Percentiles rank a stretch among this genome's conserved stretches.
Evolutionary conservation across 2,797 vertebrate genomes (phyloP).

Genomic region (Chaetodon trifasciatus): DNA sequence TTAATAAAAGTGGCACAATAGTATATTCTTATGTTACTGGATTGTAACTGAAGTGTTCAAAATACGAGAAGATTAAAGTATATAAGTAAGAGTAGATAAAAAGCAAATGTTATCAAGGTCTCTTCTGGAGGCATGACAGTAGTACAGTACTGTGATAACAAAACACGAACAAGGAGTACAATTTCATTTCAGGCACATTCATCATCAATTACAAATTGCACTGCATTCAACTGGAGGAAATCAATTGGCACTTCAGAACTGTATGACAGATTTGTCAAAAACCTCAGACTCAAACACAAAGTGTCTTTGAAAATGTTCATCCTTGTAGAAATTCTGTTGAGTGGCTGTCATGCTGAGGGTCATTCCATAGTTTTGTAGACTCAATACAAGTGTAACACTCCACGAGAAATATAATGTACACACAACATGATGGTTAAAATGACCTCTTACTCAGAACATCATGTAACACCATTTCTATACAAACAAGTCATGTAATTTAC

Average conservation of each 20-base stretch:
- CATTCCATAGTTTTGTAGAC: slow-evolving; percentile 42
- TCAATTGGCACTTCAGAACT: slow-evolving; percentile 70
- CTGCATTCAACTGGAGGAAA: slow-evolving; percentile 66
- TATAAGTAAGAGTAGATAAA: slow-evolving; percentile 48
- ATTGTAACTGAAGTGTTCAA: slow-evolving; percentile 44
- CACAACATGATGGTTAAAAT: slow-evolving; percentile 54
- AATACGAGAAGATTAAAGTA: slow-evolving; percentile 51
- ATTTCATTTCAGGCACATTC: slow-evolving; percentile 78
- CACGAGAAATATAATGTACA: slow-evolving; percentile 61
- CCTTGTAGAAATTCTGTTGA: slow-evolving; percentile 24
- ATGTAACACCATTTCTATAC: slow-evolving; percentile 65
- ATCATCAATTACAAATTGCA: slow-evolving; percentile 66
- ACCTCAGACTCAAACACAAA: slow-evolving; percentile 52
- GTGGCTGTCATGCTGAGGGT: slow-evolving; percentile 48
- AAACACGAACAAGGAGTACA: slow-evolving; percentile 55
- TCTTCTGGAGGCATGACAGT: slow-evolving; percentile 46
- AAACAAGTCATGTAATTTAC: slow-evolving; percentile 65
- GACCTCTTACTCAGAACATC: slow-evolving; percentile 48
- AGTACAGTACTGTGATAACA: slow-evolving; percentile 82
- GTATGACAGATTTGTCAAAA: slow-evolving; percentile 34
- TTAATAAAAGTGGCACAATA: slow-evolving; percentile 65
- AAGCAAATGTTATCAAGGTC: slow-evolving; percentile 53
- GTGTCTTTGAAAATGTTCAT: slow-evolving; percentile 28
- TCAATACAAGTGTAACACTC: slow-evolving; percentile 46
- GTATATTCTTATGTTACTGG: slow-evolving; percentile 59